Evolutionary conservation across 2,888 invertebrate species (phyloP).

Genomic region (Cinara cedri): DNA sequence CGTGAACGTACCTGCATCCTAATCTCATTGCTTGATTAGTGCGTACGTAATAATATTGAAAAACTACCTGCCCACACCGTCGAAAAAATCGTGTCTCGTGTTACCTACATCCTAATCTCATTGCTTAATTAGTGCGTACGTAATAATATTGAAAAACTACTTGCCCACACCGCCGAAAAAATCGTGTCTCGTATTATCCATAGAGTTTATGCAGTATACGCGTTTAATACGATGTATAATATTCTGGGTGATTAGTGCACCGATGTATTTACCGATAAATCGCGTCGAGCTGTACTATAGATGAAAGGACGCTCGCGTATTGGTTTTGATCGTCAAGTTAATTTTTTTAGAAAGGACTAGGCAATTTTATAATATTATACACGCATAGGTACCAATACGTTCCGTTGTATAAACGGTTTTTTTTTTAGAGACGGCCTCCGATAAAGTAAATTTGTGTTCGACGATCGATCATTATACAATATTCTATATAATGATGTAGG

Average conservation of each 20-base stretch:
- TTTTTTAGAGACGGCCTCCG: too few relatives aligned
- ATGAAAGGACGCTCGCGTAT: not conserved
- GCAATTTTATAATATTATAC: not conserved
- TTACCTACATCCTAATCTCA: not conserved
- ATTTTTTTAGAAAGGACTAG: constrained; percentile 11
- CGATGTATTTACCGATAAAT: not conserved
- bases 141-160: constrained; percentile 8
- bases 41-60: not conserved
- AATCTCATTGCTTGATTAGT: not conserved
- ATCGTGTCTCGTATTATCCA: not conserved
- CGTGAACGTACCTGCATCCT: not conserved
- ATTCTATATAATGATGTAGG: too few relatives aligned
- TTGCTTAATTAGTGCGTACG: not conserved
- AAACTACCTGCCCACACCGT: constrained; percentile 7
- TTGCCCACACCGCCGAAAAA: not conserved
- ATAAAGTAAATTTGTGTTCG: too few relatives aligned
- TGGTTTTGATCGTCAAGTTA: constrained; percentile 11
- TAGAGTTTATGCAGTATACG: not conserved
- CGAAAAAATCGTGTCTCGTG: not conserved
- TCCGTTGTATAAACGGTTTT: not conserved
- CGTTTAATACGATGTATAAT: not conserved
- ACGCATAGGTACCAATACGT: not conserved
- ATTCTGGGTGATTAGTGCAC: not conserved
- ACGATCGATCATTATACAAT: too few relatives aligned
- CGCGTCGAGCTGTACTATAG: not conserved